Percentiles rank a stretch among this genome's conserved stretches.
Evolutionary conservation across 2,888 invertebrate genomes (phyloP).

Genomic region (Tenthredo mesomela): DNA sequence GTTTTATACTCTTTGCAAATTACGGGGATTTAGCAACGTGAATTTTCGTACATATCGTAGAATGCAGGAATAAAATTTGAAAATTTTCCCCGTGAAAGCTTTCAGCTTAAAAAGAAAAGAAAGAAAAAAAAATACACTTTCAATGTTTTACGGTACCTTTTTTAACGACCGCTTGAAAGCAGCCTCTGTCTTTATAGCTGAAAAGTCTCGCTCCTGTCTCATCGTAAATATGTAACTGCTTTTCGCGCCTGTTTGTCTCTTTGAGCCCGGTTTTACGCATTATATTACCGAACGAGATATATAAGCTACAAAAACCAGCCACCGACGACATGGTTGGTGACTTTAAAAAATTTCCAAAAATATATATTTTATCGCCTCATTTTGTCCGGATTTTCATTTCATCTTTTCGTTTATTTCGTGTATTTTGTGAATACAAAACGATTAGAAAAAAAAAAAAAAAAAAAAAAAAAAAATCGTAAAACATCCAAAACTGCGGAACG

Average conservation of each 20-base stretch:
- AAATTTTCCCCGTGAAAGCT: neutral
- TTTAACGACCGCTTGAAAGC: constrained; percentile 43
- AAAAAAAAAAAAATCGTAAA: neutral
- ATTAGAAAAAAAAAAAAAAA: too few relatives aligned
- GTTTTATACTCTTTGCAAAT: neutral
- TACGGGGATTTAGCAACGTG: neutral
- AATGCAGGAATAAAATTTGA: neutral
- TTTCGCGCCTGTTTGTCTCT: constrained; percentile 35
- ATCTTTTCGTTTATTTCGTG: neutral
- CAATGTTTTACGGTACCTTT: constrained; percentile 28
- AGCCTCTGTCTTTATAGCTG: constrained; percentile 27
- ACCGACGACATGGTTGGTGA: constrained; percentile 16
- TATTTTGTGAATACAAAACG: neutral
- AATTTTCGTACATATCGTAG: neutral
- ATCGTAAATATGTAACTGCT: constrained; percentile 43
- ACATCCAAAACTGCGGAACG: neutral
- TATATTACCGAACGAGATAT: constrained; percentile 6
- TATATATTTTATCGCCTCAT: neutral
- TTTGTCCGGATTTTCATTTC: neutral
- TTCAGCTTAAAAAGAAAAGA: neutral
- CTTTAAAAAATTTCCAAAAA: neutral
- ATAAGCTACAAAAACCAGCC: neutral
- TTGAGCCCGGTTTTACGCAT: constrained; percentile 24
- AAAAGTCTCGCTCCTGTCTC: constrained; percentile 29
- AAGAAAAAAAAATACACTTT: neutral